A percentile compares a stretch with the other conserved stretches of the same genome.
These are phyloP conservation scores for Sebastes matsubarae DNA, from an alignment of 2,797 vertebrate genomes.

Conservation along the genomic window DNA sequence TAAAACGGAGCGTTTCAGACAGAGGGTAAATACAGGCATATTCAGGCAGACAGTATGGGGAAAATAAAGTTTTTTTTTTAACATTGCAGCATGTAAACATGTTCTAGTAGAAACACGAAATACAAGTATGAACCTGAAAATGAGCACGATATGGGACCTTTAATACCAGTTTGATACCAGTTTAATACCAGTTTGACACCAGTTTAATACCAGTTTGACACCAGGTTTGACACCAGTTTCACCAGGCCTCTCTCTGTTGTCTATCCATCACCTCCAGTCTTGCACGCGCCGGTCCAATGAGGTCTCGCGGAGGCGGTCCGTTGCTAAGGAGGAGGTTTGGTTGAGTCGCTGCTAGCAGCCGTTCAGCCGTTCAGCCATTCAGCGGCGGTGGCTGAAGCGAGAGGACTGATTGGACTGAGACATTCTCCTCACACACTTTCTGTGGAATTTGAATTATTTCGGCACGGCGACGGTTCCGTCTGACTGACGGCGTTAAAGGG, in stretches of 20 bases:
- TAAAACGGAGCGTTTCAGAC: too few species aligned
- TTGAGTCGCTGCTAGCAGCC: conserved; percentile 73
- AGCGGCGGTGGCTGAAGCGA: conserved; percentile 71
- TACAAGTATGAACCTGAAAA: too few species aligned
- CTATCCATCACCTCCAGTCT: conserved; percentile 55
- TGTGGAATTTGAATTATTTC: conserved; percentile 77
- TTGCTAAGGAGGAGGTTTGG: conserved; percentile 84
- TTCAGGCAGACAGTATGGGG: too few species aligned
- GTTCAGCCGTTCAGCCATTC: conserved; percentile 38
- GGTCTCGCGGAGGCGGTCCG: conserved; percentile 72
- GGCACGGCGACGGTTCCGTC: conserved; percentile 42
- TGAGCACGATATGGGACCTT: too few species aligned
- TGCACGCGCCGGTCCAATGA: conserved; percentile 54
- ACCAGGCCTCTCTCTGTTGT: background rate
- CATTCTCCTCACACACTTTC: conserved; percentile 61
- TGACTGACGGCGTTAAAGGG: conserved; percentile 43
- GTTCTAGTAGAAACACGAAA: too few species aligned
- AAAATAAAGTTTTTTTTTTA: too few species aligned
- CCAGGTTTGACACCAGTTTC: background rate
- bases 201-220: too few species aligned
- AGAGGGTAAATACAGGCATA: too few species aligned
- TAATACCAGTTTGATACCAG: too few species aligned
- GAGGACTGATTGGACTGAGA: conserved; percentile 46
- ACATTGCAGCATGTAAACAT: too few species aligned
- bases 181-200: too few species aligned